Evolutionary conservation across 2,888 invertebrate species (phyloP), one percentile per base, ranked within the genome.

Genomic region (Galerucella pusilla): DNA sequence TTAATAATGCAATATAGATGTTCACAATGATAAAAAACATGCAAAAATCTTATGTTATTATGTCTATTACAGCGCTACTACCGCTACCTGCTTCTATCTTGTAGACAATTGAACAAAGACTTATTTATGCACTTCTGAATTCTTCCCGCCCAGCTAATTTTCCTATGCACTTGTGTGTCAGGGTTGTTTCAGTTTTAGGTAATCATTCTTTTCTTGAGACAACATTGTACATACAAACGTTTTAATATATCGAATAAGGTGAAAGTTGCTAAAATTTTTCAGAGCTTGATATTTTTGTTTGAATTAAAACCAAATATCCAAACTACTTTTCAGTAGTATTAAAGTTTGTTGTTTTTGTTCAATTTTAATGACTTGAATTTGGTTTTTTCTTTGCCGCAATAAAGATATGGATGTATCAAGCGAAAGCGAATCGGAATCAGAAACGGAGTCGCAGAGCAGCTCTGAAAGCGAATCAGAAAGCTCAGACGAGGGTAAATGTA

Each of bases 351-450:
- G 52, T 57, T 20, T 20, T 57, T 16, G 16, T 57, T 54, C 20
- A 46, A 66, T 65, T 54, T 28, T 65, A 16, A 57, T 68, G 46
- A 65, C 45, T 12, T 14, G 0, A 14, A 68, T 69, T 75, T 79
- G 75, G 75, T 60, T 79, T 67, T 80, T 82, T 80, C 81, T 65
- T 75, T 80, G 82, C 83, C 76, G 79, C 82, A 73, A 73, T 77
- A 77, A 81, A 88, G 87, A 85, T 78, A 87, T 87, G 87, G 87
- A 87, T 79, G 86, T 88, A 78, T 87, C 87, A 80, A 86, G 86
- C 82, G 89, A 90, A 85, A 89, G 89, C 82, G 90, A 90, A 84
- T 88, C 89, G 85, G 90, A 90, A 85, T 88, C 89, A 85, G 90
- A 90, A 84, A 87, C 87, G 79, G 87, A 87, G 85, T 71, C 87